phyloP scores from a whole-genome alignment of 2,113 vertebrate species.

The Eublepharis macularius region DNA sequence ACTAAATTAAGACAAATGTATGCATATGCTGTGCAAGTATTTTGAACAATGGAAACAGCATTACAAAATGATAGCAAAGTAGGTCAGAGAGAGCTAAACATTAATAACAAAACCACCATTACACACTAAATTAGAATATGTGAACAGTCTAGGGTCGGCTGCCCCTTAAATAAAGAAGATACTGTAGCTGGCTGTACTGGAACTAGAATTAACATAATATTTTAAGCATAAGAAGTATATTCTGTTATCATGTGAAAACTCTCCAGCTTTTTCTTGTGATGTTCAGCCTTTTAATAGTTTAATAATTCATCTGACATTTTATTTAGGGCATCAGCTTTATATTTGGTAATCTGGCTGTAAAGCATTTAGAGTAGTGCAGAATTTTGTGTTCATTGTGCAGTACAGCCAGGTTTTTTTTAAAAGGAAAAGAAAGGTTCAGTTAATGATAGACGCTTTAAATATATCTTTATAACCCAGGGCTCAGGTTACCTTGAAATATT shows the following conservation, averaged over 20 bases:
- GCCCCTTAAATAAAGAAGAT: not conserved
- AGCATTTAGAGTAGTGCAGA: not conserved
- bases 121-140: not conserved
- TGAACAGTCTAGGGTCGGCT: not conserved
- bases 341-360: not conserved
- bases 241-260: not conserved
- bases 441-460: not conserved
- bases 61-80: not conserved
- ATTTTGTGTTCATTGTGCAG: not conserved
- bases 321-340: not conserved
- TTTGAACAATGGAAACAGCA: not conserved
- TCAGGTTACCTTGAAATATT: conserved; percentile 22
- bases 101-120: not conserved
- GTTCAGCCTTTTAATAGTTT: not conserved
- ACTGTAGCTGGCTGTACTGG: not conserved
- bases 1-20: not conserved
- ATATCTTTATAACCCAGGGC: conserved; percentile 8
- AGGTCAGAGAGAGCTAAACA: not conserved
- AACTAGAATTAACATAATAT: not conserved
- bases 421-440: not conserved
- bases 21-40: not conserved
- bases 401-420: not conserved
- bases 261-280: not conserved
- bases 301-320: not conserved
- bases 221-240: not conserved